A percentile compares a stretch with the other conserved stretches of the same genome.
These are phyloP conservation scores for Petrosia ficiformis DNA, from an alignment of 37 sponge, comb jelly and placozoan genomes.

Conservation along the genomic window DNA sequence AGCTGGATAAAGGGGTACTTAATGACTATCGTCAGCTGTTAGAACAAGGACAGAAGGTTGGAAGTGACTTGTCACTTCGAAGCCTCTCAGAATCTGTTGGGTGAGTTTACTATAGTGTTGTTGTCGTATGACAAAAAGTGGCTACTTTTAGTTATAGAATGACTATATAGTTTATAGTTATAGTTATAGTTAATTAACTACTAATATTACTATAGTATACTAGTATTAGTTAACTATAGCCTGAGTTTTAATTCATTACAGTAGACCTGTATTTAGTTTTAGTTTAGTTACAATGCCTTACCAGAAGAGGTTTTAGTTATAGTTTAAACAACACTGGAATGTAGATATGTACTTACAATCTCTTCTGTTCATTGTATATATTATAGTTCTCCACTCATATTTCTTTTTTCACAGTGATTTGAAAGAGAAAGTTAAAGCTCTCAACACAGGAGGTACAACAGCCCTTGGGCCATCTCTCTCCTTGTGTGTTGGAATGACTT, in stretches of 20 bases:
- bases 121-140: neutral
- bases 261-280: no score
- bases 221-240: no score
- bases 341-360: neutral
- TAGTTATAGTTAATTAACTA: no score
- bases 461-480: conserved; percentile 91
- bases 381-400: neutral
- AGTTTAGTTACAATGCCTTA: no score
- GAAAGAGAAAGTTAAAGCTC: conserved; percentile 31
- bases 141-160: no score
- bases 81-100: conserved; percentile 26
- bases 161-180: neutral
- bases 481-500: conserved; percentile 71
- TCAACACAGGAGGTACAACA: conserved; percentile 75
- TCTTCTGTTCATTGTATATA: neutral
- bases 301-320: no score
- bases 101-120: conserved; percentile 4
- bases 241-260: no score
- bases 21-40: conserved; percentile 65
- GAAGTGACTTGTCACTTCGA: conserved; percentile 60
- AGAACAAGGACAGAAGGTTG: conserved; percentile 59
- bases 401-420: conserved; percentile 44
- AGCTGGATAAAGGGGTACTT: conserved; percentile 46
- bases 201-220: neutral
- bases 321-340: neutral